A percentile compares a stretch with the other conserved stretches of the same genome.
Conservation (phyloP, 92 coral and sea anemone species). For the Anthopleura xanthogrammica region DNA sequence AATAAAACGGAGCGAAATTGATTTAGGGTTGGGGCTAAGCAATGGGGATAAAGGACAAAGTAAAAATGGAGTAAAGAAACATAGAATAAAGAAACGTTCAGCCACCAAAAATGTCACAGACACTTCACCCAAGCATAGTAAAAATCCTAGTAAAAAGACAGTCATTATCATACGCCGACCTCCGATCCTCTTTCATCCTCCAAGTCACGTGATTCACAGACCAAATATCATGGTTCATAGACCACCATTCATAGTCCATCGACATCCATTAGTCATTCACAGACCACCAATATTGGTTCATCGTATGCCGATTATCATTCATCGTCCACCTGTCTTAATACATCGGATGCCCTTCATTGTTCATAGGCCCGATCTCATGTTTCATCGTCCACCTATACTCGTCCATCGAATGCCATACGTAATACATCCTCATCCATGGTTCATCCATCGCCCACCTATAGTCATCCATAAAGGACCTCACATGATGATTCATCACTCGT, state of each 20-base stretch:
- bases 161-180: conserved; percentile 87
- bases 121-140: conserved; percentile 40
- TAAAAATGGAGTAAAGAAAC: not conserved
- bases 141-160: conserved; percentile 72
- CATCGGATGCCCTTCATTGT: conserved; percentile 88
- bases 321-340: conserved; percentile 80
- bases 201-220: conserved; percentile 94
- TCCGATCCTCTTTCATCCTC: conserved; percentile 97
- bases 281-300: conserved; percentile 91
- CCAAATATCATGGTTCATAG: conserved; percentile 95
- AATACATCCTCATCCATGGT: conserved; percentile 85
- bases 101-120: conserved; percentile 6
- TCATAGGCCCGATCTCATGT: conserved; percentile 85
- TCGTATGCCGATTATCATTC: conserved; percentile 93
- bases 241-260: conserved; percentile 91
- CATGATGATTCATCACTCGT: conserved; percentile 78
- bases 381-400: conserved; percentile 81
- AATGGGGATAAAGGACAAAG: conserved; percentile 7
- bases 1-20: conserved; percentile 32
- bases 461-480: conserved; percentile 85
- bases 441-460: conserved; percentile 92
- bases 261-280: conserved; percentile 91
- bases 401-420: conserved; percentile 93
- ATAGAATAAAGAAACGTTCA: conserved; percentile 16
- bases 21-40: conserved; percentile 39